Evolutionary conservation across 2,113 vertebrate species (phyloP).

Genomic region (Sitta europaea): DNA sequence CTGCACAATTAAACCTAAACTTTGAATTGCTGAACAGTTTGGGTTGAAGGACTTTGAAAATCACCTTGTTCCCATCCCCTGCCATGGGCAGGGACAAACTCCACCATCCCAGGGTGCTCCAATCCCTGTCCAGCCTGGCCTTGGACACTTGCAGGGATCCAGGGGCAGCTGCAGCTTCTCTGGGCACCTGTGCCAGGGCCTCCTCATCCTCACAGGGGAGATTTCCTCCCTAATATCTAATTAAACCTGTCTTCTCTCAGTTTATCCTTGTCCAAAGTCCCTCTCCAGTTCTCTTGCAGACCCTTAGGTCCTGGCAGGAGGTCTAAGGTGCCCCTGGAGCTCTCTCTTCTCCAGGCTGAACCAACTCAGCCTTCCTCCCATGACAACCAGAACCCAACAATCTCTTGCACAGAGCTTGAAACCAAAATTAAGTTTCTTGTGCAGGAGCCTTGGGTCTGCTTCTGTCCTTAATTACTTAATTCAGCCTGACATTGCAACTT

Average conservation of each 20-base stretch:
- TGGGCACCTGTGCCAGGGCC: background rate
- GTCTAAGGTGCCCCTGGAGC: background rate
- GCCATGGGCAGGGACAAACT: background rate
- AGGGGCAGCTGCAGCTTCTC: background rate
- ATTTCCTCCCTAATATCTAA: background rate
- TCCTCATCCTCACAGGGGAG: accelerated
- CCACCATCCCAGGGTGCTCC: accelerated
- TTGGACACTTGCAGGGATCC: background rate
- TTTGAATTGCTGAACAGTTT: background rate
- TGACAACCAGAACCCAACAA: background rate
- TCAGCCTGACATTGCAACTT: background rate
- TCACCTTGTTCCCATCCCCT: background rate
- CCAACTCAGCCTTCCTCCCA: background rate
- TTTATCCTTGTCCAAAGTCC: background rate
- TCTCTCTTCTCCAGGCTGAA: background rate
- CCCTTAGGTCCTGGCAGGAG: background rate
- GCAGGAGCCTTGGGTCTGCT: background rate
- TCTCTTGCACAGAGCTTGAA: background rate
- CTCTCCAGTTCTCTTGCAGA: background rate
- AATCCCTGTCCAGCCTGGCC: accelerated
- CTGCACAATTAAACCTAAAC: background rate
- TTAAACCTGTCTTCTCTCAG: background rate
- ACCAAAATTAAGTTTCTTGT: background rate
- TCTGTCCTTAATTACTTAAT: background rate
- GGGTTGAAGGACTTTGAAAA: background rate